Conservation (phyloP, 2,113 vertebrate species). For the Xenopus borealis region DNA sequence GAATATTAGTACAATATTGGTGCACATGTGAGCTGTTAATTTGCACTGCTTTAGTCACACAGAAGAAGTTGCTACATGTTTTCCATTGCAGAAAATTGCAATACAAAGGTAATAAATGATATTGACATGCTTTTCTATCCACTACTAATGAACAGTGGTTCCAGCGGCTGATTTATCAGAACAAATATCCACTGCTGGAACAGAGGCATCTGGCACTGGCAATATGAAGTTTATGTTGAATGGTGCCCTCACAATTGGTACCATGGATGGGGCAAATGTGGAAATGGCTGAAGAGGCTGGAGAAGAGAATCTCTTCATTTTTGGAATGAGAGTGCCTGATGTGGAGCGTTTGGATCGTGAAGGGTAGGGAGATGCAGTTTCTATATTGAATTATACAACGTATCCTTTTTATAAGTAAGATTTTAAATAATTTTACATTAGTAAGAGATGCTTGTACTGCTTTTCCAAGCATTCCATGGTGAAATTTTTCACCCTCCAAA, state of each 20-base stretch:
- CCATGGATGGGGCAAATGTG: conserved; percentile 91
- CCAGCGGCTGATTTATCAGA: conserved; percentile 85
- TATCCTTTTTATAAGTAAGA: no score
- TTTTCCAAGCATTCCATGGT: no score
- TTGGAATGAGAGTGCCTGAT: conserved; percentile 85
- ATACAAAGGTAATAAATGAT: no score
- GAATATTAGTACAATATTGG: no score
- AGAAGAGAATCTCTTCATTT: conserved; percentile 84
- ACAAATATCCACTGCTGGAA: conserved; percentile 90
- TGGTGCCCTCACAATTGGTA: conserved; percentile 86
- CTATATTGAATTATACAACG: no score
- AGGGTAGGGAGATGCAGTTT: conserved; percentile 56
- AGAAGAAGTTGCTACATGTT: no score
- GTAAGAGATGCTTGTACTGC: no score
- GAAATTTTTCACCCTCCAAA: no score
- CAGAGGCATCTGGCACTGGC: conserved; percentile 87
- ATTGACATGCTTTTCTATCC: neutral
- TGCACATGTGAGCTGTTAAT: no score
- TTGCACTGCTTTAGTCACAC: no score
- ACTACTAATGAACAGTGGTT: conserved; percentile 61
- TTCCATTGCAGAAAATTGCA: no score
- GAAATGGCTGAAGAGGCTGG: conserved; percentile 90
- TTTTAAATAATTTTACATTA: no score
- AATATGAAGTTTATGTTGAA: conserved; percentile 97
- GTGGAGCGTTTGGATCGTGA: conserved; percentile 76